A percentile compares a stretch with the other conserved stretches of the same genome.
These are phyloP conservation scores for Strix aluco DNA, from an alignment of 2,113 vertebrate genomes.

Conservation along the genomic window DNA sequence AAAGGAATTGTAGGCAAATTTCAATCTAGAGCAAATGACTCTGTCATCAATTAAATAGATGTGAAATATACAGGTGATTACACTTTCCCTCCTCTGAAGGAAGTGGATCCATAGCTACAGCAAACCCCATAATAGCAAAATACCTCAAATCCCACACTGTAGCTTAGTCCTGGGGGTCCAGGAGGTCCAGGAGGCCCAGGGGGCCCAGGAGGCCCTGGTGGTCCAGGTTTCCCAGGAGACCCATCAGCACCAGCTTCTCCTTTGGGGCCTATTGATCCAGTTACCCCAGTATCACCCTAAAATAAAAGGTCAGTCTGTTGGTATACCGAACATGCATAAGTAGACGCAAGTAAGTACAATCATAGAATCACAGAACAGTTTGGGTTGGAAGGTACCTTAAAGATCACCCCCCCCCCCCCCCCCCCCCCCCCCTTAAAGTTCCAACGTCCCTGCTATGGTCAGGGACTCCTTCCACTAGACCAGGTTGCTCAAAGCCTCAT, in stretches of 20 bases:
- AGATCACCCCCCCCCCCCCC: not conserved
- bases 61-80: not conserved
- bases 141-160: conserved; percentile 83
- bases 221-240: conserved; percentile 75
- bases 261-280: conserved; percentile 80
- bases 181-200: conserved; percentile 80
- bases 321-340: not conserved
- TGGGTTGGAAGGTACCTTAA: not conserved
- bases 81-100: not conserved
- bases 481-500: not conserved
- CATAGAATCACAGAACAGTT: not conserved
- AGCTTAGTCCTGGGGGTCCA: conserved; percentile 65
- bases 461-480: not conserved
- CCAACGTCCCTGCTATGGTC: not conserved
- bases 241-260: conserved; percentile 83
- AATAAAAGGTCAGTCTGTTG: conserved; percentile 3
- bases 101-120: not conserved
- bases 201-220: conserved; percentile 81
- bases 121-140: not conserved
- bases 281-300: conserved; percentile 85
- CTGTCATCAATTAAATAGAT: not conserved
- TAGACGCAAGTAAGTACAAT: not conserved
- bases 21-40: not conserved
- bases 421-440: too few relatives aligned
- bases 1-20: not conserved